Evolutionary conservation across 2,888 invertebrate species (phyloP).

Genomic region (Archips crataeganus): DNA sequence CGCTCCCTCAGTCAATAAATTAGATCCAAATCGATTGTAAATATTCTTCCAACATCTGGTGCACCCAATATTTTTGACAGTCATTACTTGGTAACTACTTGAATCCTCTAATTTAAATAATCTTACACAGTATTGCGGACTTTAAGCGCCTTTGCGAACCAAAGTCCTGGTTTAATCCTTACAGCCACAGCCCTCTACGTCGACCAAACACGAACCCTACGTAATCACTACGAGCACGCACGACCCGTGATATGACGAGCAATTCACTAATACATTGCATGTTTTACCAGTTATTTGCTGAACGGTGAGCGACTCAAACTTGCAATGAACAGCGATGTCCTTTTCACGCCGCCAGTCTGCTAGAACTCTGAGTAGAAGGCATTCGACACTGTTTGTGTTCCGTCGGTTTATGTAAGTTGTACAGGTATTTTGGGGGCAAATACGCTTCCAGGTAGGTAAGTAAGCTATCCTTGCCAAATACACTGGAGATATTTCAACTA

Average conservation of each 20-base stretch:
- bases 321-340: neutral
- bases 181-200: constrained; percentile 9
- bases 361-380: neutral
- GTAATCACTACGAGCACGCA: neutral
- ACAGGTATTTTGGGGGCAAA: constrained; percentile 5
- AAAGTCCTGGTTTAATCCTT: constrained; percentile 7
- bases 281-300: no score
- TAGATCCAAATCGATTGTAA: no score
- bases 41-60: no score
- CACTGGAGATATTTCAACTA: neutral
- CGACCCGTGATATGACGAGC: neutral
- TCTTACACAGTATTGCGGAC: constrained; percentile 7
- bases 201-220: constrained; percentile 11
- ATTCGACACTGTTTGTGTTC: constrained; percentile 28
- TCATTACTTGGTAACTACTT: neutral
- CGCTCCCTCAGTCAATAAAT: no score
- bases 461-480: constrained; percentile 1
- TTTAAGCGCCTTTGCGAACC: constrained; percentile 19
- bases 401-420: constrained; percentile 13
- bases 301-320: neutral
- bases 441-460: neutral
- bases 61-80: no score
- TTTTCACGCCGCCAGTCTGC: neutral
- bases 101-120: neutral
- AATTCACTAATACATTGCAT: no score